phyloP scores from a whole-genome alignment of 2,113 vertebrate species.

The Pipra filicauda region DNA sequence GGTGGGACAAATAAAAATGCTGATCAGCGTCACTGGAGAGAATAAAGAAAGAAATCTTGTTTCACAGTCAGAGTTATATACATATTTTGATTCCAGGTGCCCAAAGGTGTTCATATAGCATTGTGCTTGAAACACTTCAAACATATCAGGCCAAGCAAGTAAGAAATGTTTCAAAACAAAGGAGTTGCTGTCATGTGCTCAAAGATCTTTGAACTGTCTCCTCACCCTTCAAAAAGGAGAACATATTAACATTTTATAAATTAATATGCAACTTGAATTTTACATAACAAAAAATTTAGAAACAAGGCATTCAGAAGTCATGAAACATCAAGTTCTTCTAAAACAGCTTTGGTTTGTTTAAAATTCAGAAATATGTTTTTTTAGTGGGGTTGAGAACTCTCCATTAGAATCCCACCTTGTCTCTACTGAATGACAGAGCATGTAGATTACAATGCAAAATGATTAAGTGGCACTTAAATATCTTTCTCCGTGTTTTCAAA shows the following conservation, averaged over 20 bases:
- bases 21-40: background rate
- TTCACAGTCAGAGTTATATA: background rate
- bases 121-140: background rate
- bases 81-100: background rate
- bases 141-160: background rate
- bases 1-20: background rate
- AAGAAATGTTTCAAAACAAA: background rate
- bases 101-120: background rate
- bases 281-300: background rate
- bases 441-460: background rate
- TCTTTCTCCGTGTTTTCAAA: background rate
- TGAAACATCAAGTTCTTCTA: background rate
- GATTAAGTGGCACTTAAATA: background rate
- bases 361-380: background rate
- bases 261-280: background rate
- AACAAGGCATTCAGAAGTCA: background rate
- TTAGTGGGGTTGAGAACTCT: background rate
- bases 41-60: background rate
- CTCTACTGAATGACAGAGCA: background rate
- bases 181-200: background rate
- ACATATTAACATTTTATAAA: background rate
- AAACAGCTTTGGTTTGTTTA: background rate
- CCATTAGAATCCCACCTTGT: background rate
- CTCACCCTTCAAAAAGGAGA: background rate
- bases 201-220: background rate